Evolutionary conservation across 2,888 invertebrate genomes (phyloP).

Genomic region (Tuta absoluta): DNA sequence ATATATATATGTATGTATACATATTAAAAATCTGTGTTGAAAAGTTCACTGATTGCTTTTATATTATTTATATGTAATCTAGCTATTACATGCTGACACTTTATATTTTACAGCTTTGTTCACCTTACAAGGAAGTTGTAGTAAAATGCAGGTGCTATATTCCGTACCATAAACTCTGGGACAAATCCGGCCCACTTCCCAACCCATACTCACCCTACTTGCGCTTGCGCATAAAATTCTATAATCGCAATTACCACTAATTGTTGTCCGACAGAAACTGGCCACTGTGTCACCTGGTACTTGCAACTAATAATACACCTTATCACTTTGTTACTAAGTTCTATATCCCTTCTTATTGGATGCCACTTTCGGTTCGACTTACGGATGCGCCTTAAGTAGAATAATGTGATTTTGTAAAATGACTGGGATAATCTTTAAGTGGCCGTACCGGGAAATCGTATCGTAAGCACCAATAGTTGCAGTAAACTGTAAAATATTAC

Average conservation of each 20-base stretch:
- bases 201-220: constrained; percentile 35
- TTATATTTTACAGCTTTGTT: neutral
- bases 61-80: too few relatives aligned
- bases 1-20: too few relatives aligned
- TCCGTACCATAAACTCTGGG: constrained; percentile 30
- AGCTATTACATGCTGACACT: too few relatives aligned
- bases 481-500: neutral
- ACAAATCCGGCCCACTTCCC: constrained; percentile 15
- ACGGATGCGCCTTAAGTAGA: constrained; percentile 24
- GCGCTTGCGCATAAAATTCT: constrained; percentile 43
- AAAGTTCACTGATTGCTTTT: too few relatives aligned
- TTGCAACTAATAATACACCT: neutral
- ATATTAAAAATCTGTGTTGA: too few relatives aligned
- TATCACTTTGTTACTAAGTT: neutral
- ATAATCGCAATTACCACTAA: constrained; percentile 51
- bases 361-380: constrained; percentile 26
- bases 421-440: constrained; percentile 9
- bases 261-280: constrained; percentile 46
- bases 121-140: neutral
- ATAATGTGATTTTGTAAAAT: constrained; percentile 18
- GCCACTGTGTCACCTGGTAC: constrained; percentile 51
- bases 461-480: constrained; percentile 13
- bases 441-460: constrained; percentile 39
- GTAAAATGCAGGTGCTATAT: neutral
- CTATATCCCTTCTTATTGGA: neutral